Base-by-base conservation (phyloP, 1,140 invertebrate genomes). In the Coboldia fuscipes region DNA sequence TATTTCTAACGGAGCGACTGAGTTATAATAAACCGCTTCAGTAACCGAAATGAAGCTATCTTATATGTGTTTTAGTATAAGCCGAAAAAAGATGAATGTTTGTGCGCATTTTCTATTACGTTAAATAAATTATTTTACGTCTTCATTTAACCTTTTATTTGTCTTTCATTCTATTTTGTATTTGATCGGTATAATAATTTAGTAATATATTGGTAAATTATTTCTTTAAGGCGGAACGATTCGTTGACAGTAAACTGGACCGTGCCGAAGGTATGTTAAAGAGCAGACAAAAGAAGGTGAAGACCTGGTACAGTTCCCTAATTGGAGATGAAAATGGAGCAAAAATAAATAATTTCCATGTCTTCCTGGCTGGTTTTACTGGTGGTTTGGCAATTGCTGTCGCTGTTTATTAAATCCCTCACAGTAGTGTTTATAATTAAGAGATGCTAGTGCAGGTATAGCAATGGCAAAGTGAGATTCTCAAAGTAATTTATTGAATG, bases 241-340 rank as follows among this genome's bases (percentile, higher is more conserved):
- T 60, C 62, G 66, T 81, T 36, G 78, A 82, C 51, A 68, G 67
- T 34, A 80, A 81, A 61, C 36, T 80, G 37, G 72, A 79, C 45
- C 76, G 75, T 58, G 75, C 75, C 34, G 77, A 80, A 48, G 62
- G 68, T 42, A 42, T 73, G 28, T 40, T 80, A 30, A 75, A 70
- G 50, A 67, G 68, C 41, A 72, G 72, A 35, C 61, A 75, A 54
- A 45, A 56, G 15, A 68, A 67, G 44, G 70, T 70, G 3, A 70
- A 68, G 39, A 66, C 65, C 40, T 82, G 77, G 77, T 81, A 78
- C 45, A 58, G 72, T 27, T 63, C 61, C 24, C 50, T 73, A 19
- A 65, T 62, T 38, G 70, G 66, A 7, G 70, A 74, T 41, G 66
- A 72, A 9, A 54, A 68, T 21, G 63, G 66, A 28, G 61, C 63